Percentiles rank a stretch among this genome's conserved stretches.
These are phyloP conservation scores for Thunnus thynnus DNA, from an alignment of 2,113 vertebrate genomes.

Conservation along the genomic window DNA sequence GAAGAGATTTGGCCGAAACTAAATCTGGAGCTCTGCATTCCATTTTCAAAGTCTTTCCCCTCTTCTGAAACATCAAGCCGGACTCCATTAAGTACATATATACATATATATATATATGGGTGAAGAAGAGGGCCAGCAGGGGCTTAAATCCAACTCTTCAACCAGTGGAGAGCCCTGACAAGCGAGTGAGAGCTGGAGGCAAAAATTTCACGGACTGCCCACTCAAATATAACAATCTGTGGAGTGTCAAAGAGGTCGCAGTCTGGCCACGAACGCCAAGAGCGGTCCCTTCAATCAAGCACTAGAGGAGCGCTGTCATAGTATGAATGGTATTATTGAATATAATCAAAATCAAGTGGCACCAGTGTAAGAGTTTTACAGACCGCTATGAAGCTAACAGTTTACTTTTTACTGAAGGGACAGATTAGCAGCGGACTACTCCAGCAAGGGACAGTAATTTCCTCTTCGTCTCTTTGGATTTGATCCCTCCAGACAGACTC, in stretches of 20 bases:
- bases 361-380: conserved; percentile 14
- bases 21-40: conserved; percentile 56
- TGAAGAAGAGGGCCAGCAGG: conserved; percentile 13
- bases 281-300: neutral
- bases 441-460: conserved; percentile 43
- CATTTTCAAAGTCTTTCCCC: conserved; percentile 36
- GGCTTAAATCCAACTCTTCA: conserved; percentile 40
- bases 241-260: conserved; percentile 6
- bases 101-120: neutral
- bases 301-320: neutral
- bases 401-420: conserved; percentile 13
- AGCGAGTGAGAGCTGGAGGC: conserved; percentile 19
- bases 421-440: conserved; percentile 36
- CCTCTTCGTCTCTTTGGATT: conserved; percentile 37
- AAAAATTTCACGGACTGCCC: neutral
- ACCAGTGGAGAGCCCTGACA: neutral
- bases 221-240: conserved; percentile 27
- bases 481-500: conserved; percentile 51
- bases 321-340: conserved; percentile 12
- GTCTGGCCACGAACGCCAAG: neutral
- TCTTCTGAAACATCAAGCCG: conserved; percentile 4
- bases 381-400: neutral
- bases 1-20: conserved; percentile 71
- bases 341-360: conserved; percentile 23
- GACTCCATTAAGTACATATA: conserved; percentile 22